phyloP scores from a whole-genome alignment of 2,888 invertebrate genomes.

The Synanthedon andrenaeformis region DNA sequence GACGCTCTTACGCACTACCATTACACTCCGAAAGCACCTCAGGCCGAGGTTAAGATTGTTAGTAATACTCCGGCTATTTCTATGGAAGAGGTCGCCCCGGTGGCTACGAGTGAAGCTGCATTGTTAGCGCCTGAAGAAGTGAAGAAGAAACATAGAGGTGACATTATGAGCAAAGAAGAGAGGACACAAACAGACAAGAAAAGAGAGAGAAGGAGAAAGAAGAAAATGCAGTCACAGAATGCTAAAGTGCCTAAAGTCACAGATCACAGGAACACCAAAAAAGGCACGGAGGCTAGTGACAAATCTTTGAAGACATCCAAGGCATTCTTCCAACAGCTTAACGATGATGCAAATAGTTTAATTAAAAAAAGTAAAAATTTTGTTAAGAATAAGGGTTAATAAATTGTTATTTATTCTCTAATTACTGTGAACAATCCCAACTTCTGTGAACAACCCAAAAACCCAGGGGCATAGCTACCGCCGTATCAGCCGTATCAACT shows the following conservation, averaged over 20 bases:
- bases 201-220: conserved; percentile 88
- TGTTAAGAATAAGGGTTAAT: conserved; percentile 42
- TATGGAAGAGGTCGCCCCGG: conserved; percentile 96
- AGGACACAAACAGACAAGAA: conserved; percentile 88
- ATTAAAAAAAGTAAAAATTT: conserved; percentile 40
- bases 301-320: conserved; percentile 75
- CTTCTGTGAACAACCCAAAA: too few relatives aligned
- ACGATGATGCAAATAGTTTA: conserved; percentile 74
- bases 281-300: conserved; percentile 70
- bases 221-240: conserved; percentile 76
- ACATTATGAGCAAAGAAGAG: conserved; percentile 79
- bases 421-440: background rate
- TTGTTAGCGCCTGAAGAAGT: conserved; percentile 95
- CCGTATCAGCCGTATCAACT: too few relatives aligned
- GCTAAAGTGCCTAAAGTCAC: conserved; percentile 51
- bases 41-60: conserved; percentile 90
- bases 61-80: conserved; percentile 90
- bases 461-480: too few relatives aligned
- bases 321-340: conserved; percentile 87
- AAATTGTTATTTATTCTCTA: conserved; percentile 5
- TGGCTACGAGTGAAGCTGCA: conserved; percentile 85
- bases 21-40: conserved; percentile 88
- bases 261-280: conserved; percentile 66
- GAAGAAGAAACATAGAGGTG: conserved; percentile 70
- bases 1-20: conserved; percentile 95